Base-by-base conservation (phyloP, 2,797 vertebrate genomes). In the Mionectes olivaceus region DNA sequence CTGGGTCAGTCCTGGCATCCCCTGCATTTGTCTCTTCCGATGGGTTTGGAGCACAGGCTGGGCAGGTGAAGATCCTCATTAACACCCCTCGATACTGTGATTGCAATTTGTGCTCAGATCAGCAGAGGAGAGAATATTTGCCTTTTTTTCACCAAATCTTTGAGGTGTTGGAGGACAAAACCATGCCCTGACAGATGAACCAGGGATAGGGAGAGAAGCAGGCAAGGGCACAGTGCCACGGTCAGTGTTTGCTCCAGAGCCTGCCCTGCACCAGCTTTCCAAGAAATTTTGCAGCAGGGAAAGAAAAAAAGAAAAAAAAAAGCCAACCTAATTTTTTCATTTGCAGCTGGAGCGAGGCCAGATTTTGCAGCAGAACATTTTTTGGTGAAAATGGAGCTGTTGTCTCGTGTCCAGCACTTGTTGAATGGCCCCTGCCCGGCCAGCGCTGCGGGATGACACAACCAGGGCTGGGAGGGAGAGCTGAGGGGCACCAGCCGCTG, bases 11-110 rank as follows among this genome's bases (percentile, higher is more conserved):
- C 32, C 37, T 78, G 87, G 25, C n/a, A 32, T n/a, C 10, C 3
- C 35, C 59, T 2, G 0, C 1, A 3, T 30, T 43, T 6, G 0
- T 10, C 41, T 24, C 39, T 64, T 61, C 63, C 0, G 1, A 35
- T 43, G 43, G 33, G 35, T 63, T 46, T 0, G 0, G 47, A 70
- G 69, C 60, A 21, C 17, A 10, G 61, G 22, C n/a, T 78, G 87
- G 35, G 52, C 52, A 78, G 65, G 27, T 30, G 9, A 60, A 44
- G 25, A 30, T 57, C 46, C 3, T 1, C 2, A 0, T 55, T 10
- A 13, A 30, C 41, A 44, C 11, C 11, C 4, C 18, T 68, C 49
- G 32, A 44, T 4, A 7, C 2, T 17, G 33, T 5, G 1, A 4
- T 16, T 43, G n/a, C 23, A 41, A 27, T 74, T 80, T 37, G 19